Percentiles rank a stretch among this genome's conserved stretches.
These are phyloP conservation scores for Crocidura indochinensis DNA, from an alignment of 2,797 vertebrate genomes.

Conservation along the genomic window DNA sequence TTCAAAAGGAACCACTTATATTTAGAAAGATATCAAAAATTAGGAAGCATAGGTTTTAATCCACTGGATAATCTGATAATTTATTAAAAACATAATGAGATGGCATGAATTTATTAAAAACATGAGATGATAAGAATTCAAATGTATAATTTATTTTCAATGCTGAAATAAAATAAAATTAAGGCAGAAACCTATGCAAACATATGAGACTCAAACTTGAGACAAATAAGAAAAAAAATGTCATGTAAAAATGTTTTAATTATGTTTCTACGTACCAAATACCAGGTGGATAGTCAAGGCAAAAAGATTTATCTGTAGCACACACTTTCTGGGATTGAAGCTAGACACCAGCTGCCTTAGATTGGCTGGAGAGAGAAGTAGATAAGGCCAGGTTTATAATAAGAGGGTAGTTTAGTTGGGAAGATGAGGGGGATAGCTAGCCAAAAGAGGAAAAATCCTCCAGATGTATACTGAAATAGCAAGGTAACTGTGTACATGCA, in stretches of 20 bases:
- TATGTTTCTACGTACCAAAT: background rate
- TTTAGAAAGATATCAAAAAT: background rate
- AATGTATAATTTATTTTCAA: background rate
- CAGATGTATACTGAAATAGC: background rate
- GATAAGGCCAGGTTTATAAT: background rate
- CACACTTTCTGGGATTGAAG: background rate
- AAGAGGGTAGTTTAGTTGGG: background rate
- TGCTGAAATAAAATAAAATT: background rate
- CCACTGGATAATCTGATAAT: too few species aligned
- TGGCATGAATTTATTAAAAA: background rate
- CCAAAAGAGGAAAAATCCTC: background rate
- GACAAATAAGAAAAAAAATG: background rate
- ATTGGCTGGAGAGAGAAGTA: background rate
- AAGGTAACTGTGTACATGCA: background rate
- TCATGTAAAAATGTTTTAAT: background rate
- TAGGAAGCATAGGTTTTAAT: background rate
- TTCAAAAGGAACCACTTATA: background rate
- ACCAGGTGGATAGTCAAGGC: slow-evolving; percentile 32
- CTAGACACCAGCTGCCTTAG: slow-evolving; percentile 49
- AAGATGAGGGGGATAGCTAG: background rate
- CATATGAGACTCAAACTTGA: background rate
- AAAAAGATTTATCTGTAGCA: background rate
- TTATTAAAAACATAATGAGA: background rate
- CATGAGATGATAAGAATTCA: background rate
- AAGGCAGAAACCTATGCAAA: background rate